Percentiles rank a stretch among this genome's conserved stretches.
These are phyloP conservation scores for Salvelinus fontinalis DNA, from an alignment of 2,113 vertebrate species.

Conservation along the genomic window DNA sequence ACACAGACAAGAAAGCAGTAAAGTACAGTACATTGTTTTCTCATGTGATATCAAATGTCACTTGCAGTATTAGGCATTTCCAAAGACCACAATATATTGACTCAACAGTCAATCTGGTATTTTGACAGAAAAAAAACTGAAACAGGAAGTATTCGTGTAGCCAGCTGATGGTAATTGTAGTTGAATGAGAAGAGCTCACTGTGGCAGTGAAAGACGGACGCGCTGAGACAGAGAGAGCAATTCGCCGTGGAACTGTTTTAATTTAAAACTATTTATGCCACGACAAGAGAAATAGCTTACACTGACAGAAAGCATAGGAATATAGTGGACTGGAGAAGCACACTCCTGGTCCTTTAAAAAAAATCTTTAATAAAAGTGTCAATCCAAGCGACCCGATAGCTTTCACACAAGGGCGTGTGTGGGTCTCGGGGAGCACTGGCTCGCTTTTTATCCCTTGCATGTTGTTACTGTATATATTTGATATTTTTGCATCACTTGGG, in stretches of 20 bases:
- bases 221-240: conserved; percentile 19
- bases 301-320: not conserved
- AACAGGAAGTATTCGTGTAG: conserved; percentile 20
- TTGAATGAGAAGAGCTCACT: conserved; percentile 10
- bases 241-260: conserved; percentile 18
- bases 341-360: not conserved
- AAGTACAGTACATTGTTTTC: no score
- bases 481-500: conserved; percentile 30
- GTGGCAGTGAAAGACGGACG: conserved; percentile 49
- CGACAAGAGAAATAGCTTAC: conserved; percentile 14
- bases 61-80: not conserved
- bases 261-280: not conserved
- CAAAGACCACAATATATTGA: not conserved
- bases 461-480: conserved; percentile 48
- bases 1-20: no score
- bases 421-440: conserved; percentile 27
- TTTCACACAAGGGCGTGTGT: conserved; percentile 65
- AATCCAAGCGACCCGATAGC: conserved; percentile 21
- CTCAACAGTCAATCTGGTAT: conserved; percentile 26
- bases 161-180: not conserved
- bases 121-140: conserved; percentile 29
- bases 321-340: conserved; percentile 3
- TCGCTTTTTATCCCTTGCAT: conserved; percentile 53
- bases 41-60: not conserved
- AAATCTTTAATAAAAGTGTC: conserved; percentile 3